phyloP scores from a whole-genome alignment of 2,113 vertebrate species.

The Oncorhynchus mykiss region DNA sequence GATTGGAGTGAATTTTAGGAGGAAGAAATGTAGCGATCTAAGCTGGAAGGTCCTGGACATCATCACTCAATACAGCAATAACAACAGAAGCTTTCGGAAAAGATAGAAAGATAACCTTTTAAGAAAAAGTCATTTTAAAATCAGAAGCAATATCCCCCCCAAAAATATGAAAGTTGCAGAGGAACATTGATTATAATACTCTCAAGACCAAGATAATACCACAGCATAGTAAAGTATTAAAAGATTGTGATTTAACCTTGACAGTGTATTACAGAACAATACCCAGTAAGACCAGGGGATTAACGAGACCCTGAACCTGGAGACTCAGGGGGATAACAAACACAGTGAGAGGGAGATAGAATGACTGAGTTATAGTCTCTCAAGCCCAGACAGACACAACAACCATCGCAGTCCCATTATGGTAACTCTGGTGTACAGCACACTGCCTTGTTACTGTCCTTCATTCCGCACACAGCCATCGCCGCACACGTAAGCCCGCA shows the following conservation, averaged over 20 bases:
- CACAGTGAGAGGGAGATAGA: neutral
- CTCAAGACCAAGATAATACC: neutral
- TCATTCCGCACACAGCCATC: no score
- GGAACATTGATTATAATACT: slow-evolving; percentile 20
- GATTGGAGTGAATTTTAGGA: slow-evolving; percentile 51
- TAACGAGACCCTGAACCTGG: neutral
- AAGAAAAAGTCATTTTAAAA: slow-evolving; percentile 45
- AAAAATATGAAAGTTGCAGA: neutral
- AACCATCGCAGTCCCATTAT: no score
- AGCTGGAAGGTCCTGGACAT: slow-evolving; percentile 8
- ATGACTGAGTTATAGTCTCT: neutral
- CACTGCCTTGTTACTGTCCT: no score
- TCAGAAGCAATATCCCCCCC: slow-evolving; percentile 53
- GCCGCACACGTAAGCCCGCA: neutral
- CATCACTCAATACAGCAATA: slow-evolving; percentile 52
- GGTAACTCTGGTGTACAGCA: no score
- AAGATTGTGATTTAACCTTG: neutral
- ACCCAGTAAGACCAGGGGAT: neutral
- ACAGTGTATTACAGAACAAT: neutral
- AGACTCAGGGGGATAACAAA: neutral
- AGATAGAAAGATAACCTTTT: slow-evolving; percentile 64
- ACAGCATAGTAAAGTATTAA: neutral
- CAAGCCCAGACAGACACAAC: slow-evolving; percentile 6
- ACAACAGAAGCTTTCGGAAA: slow-evolving; percentile 59
- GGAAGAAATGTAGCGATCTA: slow-evolving; percentile 1